Evolutionary conservation across 2,797 vertebrate genomes (phyloP).

Genomic region (Babyrousa celebensis): DNA sequence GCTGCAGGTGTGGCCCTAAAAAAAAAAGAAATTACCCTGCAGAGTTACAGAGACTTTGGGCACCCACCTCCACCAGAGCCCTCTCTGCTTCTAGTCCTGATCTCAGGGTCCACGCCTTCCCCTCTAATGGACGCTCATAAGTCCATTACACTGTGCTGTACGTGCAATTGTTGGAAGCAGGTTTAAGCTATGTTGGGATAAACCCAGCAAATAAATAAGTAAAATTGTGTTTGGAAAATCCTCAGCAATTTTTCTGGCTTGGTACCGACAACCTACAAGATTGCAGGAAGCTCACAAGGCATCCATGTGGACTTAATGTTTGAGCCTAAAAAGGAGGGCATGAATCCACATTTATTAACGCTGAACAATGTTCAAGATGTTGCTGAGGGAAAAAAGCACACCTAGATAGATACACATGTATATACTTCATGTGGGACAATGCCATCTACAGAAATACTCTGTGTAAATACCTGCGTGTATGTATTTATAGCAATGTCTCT

Average conservation of each 20-base stretch:
- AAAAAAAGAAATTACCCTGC: too few species aligned
- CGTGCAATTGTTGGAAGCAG: not conserved
- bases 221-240: not conserved
- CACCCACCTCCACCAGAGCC: not conserved
- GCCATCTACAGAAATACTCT: not conserved
- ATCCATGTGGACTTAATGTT: not conserved
- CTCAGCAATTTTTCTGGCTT: not conserved
- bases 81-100: not conserved
- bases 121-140: not conserved
- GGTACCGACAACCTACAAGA: not conserved
- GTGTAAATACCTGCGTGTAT: not conserved
- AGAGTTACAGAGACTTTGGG: not conserved
- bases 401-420: too few species aligned
- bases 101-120: rapidly evolving
- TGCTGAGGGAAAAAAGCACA: not conserved
- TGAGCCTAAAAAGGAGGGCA: not conserved
- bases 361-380: not conserved
- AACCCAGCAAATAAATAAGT: not conserved
- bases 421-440: not conserved
- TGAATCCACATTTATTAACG: not conserved
- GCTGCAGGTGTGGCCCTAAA: too few species aligned
- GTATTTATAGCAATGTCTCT: not conserved
- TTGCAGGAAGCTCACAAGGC: not conserved
- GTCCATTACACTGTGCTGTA: not conserved
- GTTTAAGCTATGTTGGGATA: not conserved